These are phyloP conservation scores for Setipinna tenuifilis DNA, from an alignment of 2,797 vertebrate genomes.

Conservation along the genomic window DNA sequence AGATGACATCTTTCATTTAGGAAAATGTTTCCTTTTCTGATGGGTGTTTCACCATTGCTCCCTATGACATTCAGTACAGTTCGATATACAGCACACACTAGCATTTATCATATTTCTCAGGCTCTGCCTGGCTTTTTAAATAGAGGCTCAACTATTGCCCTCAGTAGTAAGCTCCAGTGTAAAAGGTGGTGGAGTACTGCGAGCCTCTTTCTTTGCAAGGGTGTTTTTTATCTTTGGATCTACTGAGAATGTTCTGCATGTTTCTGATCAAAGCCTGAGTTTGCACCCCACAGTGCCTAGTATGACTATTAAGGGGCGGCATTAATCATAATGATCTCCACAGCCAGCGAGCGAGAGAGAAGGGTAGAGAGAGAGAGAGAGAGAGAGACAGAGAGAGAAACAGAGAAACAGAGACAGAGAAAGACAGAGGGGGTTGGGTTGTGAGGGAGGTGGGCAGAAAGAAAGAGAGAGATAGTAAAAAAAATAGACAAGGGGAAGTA, in stretches of 20 bases:
- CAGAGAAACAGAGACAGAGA: neutral
- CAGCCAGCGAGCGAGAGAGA: slow-evolving; percentile 43
- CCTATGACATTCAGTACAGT: neutral
- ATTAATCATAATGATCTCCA: slow-evolving; percentile 51
- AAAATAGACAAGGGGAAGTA: no score
- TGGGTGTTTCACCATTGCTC: neutral
- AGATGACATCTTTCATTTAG: neutral
- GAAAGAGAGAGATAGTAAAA: neutral
- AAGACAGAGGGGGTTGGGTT: neutral
- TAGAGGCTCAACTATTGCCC: neutral
- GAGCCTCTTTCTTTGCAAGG: neutral
- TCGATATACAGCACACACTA: neutral
- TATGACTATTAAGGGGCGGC: slow-evolving; percentile 39
- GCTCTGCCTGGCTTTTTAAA: neutral
- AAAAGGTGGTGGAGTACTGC: neutral
- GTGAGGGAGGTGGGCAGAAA: neutral
- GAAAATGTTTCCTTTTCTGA: neutral
- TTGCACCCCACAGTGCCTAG: slow-evolving; percentile 33
- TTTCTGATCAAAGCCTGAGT: neutral
- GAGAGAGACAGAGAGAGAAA: neutral
- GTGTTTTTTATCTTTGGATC: neutral
- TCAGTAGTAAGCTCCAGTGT: neutral
- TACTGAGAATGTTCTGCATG: neutral
- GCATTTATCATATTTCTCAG: neutral
- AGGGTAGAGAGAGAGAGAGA: slow-evolving; percentile 16